Evolutionary conservation across 1,140 invertebrate species (phyloP).

Genomic region (Aphis craccivora): DNA sequence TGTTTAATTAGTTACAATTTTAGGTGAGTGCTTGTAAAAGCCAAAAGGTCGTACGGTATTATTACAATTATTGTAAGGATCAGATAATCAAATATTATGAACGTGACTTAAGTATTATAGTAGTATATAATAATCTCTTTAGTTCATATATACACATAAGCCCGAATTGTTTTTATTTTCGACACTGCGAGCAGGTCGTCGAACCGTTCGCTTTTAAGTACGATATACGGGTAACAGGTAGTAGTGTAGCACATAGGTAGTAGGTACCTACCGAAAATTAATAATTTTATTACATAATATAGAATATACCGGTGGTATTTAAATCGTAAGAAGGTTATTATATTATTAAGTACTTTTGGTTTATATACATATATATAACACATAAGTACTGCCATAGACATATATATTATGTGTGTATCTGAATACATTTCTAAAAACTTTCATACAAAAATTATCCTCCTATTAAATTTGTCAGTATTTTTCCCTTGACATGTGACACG

Average conservation of each 20-base stretch:
- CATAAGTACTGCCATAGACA: neutral
- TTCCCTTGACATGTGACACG: neutral
- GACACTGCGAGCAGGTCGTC: neutral
- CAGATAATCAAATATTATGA: neutral
- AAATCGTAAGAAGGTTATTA: neutral
- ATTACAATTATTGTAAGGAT: neutral
- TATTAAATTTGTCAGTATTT: conserved; percentile 3
- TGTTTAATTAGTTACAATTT: neutral
- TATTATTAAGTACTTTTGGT: neutral
- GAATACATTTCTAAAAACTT: neutral
- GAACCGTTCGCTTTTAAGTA: neutral
- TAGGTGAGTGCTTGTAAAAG: neutral
- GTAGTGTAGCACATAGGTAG: too few relatives aligned
- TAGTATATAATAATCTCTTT: too few relatives aligned
- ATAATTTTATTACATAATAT: neutral
- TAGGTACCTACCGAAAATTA: neutral
- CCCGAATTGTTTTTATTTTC: neutral
- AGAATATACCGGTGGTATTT: neutral
- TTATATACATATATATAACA: neutral
- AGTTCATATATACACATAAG: too few relatives aligned
- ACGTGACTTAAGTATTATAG: neutral
- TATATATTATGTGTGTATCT: neutral
- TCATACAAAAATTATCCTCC: neutral
- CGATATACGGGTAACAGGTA: neutral
- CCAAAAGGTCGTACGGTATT: neutral